Conservation (phyloP, 1,140 invertebrate species). For the Polypedilum pembai region DNA sequence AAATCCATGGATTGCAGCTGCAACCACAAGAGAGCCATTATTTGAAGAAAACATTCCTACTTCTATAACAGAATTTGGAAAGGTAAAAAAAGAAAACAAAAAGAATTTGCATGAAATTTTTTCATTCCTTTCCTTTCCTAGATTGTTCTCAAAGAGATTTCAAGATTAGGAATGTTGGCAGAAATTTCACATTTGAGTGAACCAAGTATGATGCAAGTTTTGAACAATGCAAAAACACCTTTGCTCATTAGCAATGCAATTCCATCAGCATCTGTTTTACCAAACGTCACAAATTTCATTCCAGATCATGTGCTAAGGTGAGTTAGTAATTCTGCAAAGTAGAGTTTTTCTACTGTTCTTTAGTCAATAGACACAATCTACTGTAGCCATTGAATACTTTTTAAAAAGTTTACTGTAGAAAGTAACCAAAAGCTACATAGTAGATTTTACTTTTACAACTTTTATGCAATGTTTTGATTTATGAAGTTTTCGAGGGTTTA, state of each 20-base stretch:
- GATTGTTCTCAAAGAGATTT: conserved; percentile 59
- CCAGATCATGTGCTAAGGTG: conserved; percentile 60
- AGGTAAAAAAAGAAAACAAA: conserved; percentile 35
- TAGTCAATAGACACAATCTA: too few relatives aligned
- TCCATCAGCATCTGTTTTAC: conserved; percentile 61
- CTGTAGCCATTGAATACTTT: too few relatives aligned
- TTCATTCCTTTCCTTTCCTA: conserved; percentile 36
- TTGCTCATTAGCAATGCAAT: conserved; percentile 71
- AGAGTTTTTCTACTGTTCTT: neutral
- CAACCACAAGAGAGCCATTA: conserved; percentile 38
- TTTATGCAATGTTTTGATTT: too few relatives aligned
- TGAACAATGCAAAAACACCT: conserved; percentile 60
- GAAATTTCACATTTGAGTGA: conserved; percentile 70
- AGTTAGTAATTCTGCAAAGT: neutral
- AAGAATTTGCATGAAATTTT: conserved; percentile 21
- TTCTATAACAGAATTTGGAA: conserved; percentile 45
- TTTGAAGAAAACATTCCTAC: conserved; percentile 41
- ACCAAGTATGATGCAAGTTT: conserved; percentile 60
- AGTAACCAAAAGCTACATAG: too few relatives aligned
- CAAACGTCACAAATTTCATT: conserved; percentile 56
- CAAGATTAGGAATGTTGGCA: conserved; percentile 68
- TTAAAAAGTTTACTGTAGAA: too few relatives aligned
- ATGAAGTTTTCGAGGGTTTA: too few relatives aligned
- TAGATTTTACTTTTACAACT: too few relatives aligned
- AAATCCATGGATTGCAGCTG: conserved; percentile 55